phyloP scores from a whole-genome alignment of 2,113 vertebrate genomes.

The Centropus unirufus region DNA sequence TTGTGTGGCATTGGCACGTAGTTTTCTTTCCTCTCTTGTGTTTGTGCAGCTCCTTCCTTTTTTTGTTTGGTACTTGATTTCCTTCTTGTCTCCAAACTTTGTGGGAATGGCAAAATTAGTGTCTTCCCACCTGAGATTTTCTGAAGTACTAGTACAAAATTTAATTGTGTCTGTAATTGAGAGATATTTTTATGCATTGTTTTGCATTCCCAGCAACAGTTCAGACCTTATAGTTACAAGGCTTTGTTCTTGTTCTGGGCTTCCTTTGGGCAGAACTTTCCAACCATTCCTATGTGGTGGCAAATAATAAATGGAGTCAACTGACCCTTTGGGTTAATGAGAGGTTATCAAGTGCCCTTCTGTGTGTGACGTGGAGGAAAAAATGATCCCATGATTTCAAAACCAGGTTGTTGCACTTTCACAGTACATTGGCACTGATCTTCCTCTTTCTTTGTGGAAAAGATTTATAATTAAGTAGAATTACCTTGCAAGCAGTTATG shows the following conservation, averaged over 20 bases:
- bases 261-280: neutral
- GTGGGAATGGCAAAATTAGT: neutral
- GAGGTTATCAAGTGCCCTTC: neutral
- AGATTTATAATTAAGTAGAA: neutral
- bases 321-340: neutral
- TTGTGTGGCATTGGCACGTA: neutral
- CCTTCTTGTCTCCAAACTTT: neutral
- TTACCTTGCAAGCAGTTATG: neutral
- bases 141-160: neutral
- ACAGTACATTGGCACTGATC: neutral
- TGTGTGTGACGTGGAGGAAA: neutral
- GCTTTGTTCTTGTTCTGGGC: neutral
- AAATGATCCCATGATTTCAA: neutral
- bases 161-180: neutral
- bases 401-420: neutral
- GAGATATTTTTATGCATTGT: neutral
- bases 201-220: neutral
- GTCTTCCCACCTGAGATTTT: neutral
- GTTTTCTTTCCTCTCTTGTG: neutral
- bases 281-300: neutral
- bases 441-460: neutral
- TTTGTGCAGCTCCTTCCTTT: neutral
- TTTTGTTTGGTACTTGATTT: neutral
- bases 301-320: neutral
- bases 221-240: neutral